phyloP scores from a whole-genome alignment of 2,888 invertebrate species.

The Endotricha flammealis region DNA sequence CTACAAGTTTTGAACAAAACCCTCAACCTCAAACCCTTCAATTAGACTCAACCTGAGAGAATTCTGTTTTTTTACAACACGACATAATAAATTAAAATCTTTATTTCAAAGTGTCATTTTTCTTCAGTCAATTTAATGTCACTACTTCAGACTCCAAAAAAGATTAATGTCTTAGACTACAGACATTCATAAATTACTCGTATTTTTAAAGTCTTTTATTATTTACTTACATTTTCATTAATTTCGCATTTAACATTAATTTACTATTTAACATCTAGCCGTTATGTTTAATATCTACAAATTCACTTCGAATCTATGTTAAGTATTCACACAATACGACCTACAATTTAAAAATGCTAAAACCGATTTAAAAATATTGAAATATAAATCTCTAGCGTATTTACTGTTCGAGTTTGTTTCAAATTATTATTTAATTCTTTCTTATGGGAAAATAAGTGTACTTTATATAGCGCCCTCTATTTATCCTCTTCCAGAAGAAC shows the following conservation, averaged over 20 bases:
- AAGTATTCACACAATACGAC: constrained; percentile 19
- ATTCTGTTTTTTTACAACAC: too few species aligned
- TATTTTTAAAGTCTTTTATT: constrained; percentile 19
- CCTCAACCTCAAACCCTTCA: too few species aligned
- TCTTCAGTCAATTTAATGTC: constrained; percentile 42
- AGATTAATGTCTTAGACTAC: constrained; percentile 20
- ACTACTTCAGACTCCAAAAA: constrained; percentile 39
- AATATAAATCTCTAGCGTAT: not conserved
- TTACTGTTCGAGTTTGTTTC: constrained; percentile 37
- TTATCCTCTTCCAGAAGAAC: constrained; percentile 86
- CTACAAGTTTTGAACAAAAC: too few species aligned
- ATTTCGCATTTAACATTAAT: constrained; percentile 15
- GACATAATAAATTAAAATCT: not conserved
- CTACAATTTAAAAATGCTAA: constrained; percentile 19
- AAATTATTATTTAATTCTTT: constrained; percentile 50
- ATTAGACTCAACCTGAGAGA: too few species aligned
- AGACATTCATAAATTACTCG: constrained; percentile 20
- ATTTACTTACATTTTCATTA: constrained; percentile 23
- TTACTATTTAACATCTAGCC: constrained; percentile 23
- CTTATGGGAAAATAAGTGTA: constrained; percentile 61
- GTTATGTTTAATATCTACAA: constrained; percentile 28
- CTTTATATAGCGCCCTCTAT: constrained; percentile 58
- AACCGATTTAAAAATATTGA: not conserved
- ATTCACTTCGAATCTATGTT: constrained; percentile 22
- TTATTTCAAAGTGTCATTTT: constrained; percentile 25